A percentile compares a stretch with the other conserved stretches of the same genome.
Evolutionary conservation across 2,888 invertebrate species (phyloP).

Genomic region (Eupithecia inturbata): DNA sequence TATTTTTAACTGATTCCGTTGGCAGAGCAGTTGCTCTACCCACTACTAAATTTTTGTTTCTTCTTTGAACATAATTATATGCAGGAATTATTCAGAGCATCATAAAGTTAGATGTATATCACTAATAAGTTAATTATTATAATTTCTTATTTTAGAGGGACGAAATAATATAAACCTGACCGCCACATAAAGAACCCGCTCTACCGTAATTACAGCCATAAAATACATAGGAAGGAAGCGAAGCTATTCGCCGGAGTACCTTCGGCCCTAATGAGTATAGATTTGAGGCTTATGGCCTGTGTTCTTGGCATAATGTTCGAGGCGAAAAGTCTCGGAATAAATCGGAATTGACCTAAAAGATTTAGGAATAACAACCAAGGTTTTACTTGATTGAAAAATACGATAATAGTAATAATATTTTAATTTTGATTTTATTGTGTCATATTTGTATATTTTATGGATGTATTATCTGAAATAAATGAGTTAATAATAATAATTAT

Average conservation of each 20-base stretch:
- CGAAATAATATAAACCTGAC: constrained; percentile 4
- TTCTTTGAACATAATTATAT: too few relatives aligned
- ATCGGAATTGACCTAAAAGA: constrained; percentile 7
- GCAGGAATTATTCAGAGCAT: neutral
- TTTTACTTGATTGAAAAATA: constrained; percentile 6
- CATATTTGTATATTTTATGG: too few relatives aligned
- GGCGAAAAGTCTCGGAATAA: constrained; percentile 15
- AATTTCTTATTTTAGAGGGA: constrained; percentile 3
- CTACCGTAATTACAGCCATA: constrained; percentile 38
- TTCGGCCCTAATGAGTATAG: constrained; percentile 43
- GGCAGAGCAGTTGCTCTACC: neutral
- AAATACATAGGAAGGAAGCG: constrained; percentile 31
- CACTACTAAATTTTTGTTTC: neutral
- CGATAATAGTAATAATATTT: neutral
- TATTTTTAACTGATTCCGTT: neutral
- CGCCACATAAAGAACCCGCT: constrained; percentile 25
- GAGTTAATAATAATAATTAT: too few relatives aligned
- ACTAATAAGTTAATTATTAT: neutral
- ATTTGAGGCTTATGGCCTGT: constrained; percentile 32
- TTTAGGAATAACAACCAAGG: neutral
- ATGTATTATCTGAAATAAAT: too few relatives aligned
- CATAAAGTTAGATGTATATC: neutral
- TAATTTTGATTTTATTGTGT: too few relatives aligned
- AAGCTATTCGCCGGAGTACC: constrained; percentile 36
- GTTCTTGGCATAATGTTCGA: constrained; percentile 20